These are phyloP conservation scores for Tipula helvola DNA, from an alignment of 2,888 invertebrate genomes.

Conservation along the genomic window DNA sequence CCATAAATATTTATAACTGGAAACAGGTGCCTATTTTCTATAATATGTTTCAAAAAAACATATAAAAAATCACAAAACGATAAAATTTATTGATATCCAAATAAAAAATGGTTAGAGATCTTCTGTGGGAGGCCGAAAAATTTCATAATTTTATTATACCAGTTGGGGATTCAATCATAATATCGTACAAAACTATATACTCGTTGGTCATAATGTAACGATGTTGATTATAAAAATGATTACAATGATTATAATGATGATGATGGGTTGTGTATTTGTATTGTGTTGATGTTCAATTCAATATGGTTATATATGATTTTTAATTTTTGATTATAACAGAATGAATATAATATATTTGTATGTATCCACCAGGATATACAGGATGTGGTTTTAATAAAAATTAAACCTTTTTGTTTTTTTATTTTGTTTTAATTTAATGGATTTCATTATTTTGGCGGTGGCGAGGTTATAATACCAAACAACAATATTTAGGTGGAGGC, in stretches of 20 bases:
- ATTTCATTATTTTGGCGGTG: not conserved
- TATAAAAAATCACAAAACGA: not conserved
- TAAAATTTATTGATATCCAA: not conserved
- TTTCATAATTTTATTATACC: not conserved
- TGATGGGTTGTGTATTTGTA: not conserved
- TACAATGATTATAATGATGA: not conserved
- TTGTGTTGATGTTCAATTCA: not conserved
- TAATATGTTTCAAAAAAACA: not conserved
- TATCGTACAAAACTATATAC: not conserved
- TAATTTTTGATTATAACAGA: not conserved
- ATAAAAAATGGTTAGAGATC: not conserved
- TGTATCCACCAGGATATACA: not conserved
- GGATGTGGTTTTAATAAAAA: not conserved
- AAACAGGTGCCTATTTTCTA: not conserved
- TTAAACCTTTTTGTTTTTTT: not conserved
- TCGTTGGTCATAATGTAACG: not conserved
- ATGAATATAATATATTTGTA: not conserved
- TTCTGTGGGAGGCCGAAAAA: not conserved
- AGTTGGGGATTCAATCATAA: not conserved
- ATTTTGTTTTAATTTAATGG: not conserved
- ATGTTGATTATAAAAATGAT: not conserved
- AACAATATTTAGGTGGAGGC: not conserved
- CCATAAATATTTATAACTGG: not conserved
- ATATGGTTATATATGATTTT: not conserved
- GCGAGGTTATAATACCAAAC: not conserved